phyloP scores from a whole-genome alignment of 2,113 vertebrate species.

The Columba janthina region DNA sequence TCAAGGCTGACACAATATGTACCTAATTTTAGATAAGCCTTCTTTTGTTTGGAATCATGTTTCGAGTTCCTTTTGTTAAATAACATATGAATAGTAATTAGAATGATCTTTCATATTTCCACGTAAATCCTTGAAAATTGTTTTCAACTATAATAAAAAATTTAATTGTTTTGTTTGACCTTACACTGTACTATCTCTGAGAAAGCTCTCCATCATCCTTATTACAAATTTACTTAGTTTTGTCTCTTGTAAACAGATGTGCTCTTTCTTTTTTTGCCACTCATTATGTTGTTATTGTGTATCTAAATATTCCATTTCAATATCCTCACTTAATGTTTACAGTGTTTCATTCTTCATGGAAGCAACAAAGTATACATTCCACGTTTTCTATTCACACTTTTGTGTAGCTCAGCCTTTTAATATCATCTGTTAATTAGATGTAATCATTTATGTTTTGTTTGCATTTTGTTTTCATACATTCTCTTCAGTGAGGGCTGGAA shows the following conservation, averaged over 20 bases:
- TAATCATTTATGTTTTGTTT: background rate
- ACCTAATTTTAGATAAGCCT: background rate
- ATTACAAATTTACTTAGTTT: background rate
- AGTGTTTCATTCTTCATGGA: background rate
- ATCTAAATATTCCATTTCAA: background rate
- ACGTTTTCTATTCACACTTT: background rate
- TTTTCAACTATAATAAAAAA: background rate
- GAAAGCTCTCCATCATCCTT: background rate
- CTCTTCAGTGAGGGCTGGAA: background rate
- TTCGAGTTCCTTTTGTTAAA: background rate
- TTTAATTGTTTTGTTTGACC: background rate
- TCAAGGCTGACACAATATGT: background rate
- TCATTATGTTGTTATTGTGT: background rate
- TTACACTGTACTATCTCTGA: background rate
- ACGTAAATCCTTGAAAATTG: background rate
- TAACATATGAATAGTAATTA: conserved; percentile 7
- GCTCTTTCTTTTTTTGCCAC: background rate
- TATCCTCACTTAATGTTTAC: background rate
- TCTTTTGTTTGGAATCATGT: background rate
- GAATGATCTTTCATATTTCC: background rate
- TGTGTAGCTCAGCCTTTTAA: background rate
- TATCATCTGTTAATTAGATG: background rate
- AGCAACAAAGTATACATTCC: background rate
- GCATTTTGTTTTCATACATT: background rate
- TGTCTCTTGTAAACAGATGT: background rate